Evolutionary conservation across 2,888 invertebrate species (phyloP), one percentile per base, ranked within the genome.

Genomic region (Chrysotoxum bicinctum): DNA sequence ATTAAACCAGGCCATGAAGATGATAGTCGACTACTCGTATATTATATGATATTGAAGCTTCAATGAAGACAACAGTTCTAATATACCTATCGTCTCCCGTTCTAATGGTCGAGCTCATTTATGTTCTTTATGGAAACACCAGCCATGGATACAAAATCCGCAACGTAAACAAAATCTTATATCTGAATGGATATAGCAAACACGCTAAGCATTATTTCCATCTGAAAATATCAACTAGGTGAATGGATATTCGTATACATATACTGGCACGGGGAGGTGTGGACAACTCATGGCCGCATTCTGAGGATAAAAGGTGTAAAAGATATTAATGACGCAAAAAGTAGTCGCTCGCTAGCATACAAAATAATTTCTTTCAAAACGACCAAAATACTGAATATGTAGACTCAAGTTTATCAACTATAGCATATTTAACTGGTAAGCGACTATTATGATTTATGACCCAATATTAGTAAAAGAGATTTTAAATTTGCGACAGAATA

Each of bases 1-100:
- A 84, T 84, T 84, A 84, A 84, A 79, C 75, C 83, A 79, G 83
- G 83, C 75, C 83, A 84, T 30, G 70, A 45, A 60, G 74, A 32
- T 45, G 64, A 56, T 35, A 60, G 30, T 64, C 30, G 60, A 37
- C 21, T 26, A 43, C n/a, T n/a, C n/a, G n/a, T 23, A 60, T 2
- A 9, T 10, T 50, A 50, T 23, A 3, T 7, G 7, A 50, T 50
- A 26, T 50, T 26, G n/a, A 23, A 7, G 26, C 50, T 23, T 26
- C 30, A 66, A 66, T 50, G 56, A 19, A 72, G 69, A 78, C 19
- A 40, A 54, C 26, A n/a, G 30, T 62, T 52, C 40, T 10, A 10
- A 19, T 23, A 14, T 26, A 30, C 7, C 4, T 30, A 32, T 54
- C 16, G 30, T 16, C 16, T 52, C 16, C 54, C 10, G 30, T 30